Percentiles rank a stretch among this genome's conserved stretches.
phyloP scores from a whole-genome alignment of 2,888 invertebrate genomes.

The Drosophila lacicola region DNA sequence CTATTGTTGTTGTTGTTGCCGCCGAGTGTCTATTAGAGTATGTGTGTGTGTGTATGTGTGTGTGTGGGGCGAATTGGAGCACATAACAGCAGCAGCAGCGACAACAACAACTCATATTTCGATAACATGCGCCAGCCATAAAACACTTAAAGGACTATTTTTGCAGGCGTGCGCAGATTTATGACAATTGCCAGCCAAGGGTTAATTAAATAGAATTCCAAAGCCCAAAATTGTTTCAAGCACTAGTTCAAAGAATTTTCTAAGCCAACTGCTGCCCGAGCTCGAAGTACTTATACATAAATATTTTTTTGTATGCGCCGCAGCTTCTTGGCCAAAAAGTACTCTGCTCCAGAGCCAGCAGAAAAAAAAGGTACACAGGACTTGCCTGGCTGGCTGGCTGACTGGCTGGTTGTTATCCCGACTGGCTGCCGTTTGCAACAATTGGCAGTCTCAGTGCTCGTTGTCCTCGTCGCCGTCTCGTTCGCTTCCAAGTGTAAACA shows the following conservation, averaged over 20 bases:
- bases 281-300: slow-evolving; percentile 63
- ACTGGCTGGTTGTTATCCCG: slow-evolving; percentile 39
- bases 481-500: slow-evolving; percentile 73
- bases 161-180: slow-evolving; percentile 50
- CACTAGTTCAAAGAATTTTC: slow-evolving; percentile 38
- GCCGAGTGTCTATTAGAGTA: slow-evolving; percentile 5
- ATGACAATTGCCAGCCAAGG: slow-evolving; percentile 54
- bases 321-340: slow-evolving; percentile 35
- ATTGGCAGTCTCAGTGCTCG: slow-evolving; percentile 72
- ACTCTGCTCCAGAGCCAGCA: slow-evolving; percentile 6
- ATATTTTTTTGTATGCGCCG: slow-evolving; percentile 33
- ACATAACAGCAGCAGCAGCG: slow-evolving; percentile 41
- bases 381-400: slow-evolving; percentile 13
- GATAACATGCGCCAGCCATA: slow-evolving; percentile 67
- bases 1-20: slow-evolving; percentile 41
- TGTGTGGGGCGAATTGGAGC: slow-evolving; percentile 58
- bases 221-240: slow-evolving; percentile 29
- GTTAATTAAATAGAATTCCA: slow-evolving; percentile 72
- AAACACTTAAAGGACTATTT: slow-evolving; percentile 78
- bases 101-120: slow-evolving; percentile 30
- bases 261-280: slow-evolving; percentile 44
- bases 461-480: slow-evolving; percentile 29
- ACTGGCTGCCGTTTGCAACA: slow-evolving; percentile 72
- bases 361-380: slow-evolving; percentile 52
- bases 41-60: slow-evolving; percentile 16